Percentiles rank a stretch among this genome's conserved stretches.
These are phyloP conservation scores for Cettia cetti DNA, from an alignment of 2,113 vertebrate species.

Conservation along the genomic window DNA sequence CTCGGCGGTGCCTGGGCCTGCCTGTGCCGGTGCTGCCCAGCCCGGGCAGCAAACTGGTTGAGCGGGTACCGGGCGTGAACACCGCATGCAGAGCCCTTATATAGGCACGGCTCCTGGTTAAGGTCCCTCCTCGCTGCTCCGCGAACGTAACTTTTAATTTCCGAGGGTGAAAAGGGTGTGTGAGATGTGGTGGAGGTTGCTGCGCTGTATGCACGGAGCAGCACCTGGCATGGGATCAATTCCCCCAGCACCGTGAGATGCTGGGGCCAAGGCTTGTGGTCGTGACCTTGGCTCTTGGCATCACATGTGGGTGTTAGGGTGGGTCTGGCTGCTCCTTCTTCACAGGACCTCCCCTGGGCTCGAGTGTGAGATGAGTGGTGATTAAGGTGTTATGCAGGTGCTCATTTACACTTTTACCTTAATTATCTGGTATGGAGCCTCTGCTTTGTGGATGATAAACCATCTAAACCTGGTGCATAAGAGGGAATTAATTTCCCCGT, in stretches of 20 bases:
- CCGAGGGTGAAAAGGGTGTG: neutral
- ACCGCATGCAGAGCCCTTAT: neutral
- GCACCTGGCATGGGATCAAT: fast-evolving
- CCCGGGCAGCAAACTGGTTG: constrained; percentile 13
- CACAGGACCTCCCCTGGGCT: neutral
- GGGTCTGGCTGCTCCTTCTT: neutral
- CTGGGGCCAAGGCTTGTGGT: fast-evolving
- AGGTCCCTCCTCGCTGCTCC: neutral
- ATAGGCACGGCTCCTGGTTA: neutral
- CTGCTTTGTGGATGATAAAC: neutral
- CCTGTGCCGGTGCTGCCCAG: neutral
- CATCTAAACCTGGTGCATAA: neutral
- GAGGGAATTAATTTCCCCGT: neutral
- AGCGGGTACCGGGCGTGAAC: constrained; percentile 6
- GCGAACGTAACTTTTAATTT: neutral
- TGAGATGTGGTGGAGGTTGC: neutral
- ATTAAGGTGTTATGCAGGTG: neutral
- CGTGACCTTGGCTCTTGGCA: neutral
- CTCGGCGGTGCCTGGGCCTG: constrained; percentile 27
- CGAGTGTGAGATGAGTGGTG: fast-evolving
- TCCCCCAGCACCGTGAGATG: fast-evolving
- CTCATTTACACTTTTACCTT: neutral
- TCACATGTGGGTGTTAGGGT: neutral
- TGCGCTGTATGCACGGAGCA: fast-evolving
- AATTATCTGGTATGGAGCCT: neutral